Evolutionary conservation across 2,797 vertebrate genomes (phyloP).

Genomic region (Cossypha polioptera): DNA sequence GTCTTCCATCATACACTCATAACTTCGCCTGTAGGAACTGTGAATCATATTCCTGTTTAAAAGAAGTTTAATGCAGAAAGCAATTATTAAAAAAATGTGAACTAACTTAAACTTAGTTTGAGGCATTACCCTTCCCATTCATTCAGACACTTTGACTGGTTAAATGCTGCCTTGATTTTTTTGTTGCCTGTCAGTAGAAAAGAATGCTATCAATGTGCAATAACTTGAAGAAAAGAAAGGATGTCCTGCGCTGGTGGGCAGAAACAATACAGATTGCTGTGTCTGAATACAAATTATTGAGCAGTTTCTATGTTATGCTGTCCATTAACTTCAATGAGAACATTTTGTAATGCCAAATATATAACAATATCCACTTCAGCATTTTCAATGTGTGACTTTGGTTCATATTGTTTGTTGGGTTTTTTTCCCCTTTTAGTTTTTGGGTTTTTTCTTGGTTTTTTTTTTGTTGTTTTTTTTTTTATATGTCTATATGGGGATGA

Average conservation of each 20-base stretch:
- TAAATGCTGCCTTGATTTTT: slow-evolving; percentile 48
- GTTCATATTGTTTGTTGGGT: neutral
- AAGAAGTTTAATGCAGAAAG: slow-evolving; percentile 56
- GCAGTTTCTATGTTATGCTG: neutral
- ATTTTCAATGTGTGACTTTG: neutral
- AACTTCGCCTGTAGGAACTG: slow-evolving; percentile 57
- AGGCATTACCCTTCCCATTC: slow-evolving; percentile 46
- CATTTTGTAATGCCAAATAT: neutral
- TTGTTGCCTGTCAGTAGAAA: slow-evolving; percentile 37
- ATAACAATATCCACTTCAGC: neutral
- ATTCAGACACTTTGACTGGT: slow-evolving; percentile 21
- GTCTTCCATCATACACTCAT: slow-evolving; percentile 19
- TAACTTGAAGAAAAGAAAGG: slow-evolving; percentile 56
- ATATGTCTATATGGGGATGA: neutral
- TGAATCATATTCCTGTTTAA: slow-evolving; percentile 47
- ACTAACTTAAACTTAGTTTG: slow-evolving; percentile 61
- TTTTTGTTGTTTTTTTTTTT: too few relatives aligned
- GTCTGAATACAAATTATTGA: slow-evolving; percentile 58
- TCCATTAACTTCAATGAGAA: slow-evolving; percentile 17
- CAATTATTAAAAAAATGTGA: slow-evolving; percentile 56
- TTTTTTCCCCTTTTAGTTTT: too few relatives aligned
- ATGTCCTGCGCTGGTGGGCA: slow-evolving; percentile 30
- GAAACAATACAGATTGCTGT: slow-evolving; percentile 17
- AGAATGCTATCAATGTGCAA: slow-evolving; percentile 33
- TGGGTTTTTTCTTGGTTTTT: too few relatives aligned